These are phyloP conservation scores for Verasper variegatus DNA, from an alignment of 2,113 vertebrate genomes.

Conservation along the genomic window DNA sequence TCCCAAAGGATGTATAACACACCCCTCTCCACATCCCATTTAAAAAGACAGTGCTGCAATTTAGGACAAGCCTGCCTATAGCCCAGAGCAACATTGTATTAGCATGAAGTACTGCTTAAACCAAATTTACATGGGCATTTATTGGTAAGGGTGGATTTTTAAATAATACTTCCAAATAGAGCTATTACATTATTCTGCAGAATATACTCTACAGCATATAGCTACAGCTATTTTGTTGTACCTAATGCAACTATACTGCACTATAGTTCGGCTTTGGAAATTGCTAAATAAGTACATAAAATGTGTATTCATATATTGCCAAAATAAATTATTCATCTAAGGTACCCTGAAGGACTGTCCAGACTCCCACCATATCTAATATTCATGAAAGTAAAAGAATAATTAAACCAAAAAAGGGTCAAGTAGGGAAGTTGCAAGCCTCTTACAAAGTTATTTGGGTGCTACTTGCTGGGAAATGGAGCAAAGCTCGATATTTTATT, in stretches of 20 bases:
- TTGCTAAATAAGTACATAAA: not conserved
- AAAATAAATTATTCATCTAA: not conserved
- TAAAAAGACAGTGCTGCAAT: conserved; percentile 83
- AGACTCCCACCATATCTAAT: not conserved
- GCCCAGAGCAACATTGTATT: conserved; percentile 10
- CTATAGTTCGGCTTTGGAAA: not conserved
- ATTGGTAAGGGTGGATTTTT: not conserved
- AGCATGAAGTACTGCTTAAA: conserved; percentile 23
- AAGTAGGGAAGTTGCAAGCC: not conserved
- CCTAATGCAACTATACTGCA: too few relatives aligned
- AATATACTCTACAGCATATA: not conserved
- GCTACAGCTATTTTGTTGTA: not conserved
- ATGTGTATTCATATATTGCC: not conserved
- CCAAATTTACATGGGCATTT: not conserved
- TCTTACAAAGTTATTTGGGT: conserved; percentile 8
- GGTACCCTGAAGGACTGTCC: not conserved
- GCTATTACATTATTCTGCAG: not conserved
- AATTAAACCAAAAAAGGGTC: not conserved
- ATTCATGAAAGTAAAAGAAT: not conserved
- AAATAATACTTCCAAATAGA: not conserved
- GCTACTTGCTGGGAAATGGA: not conserved
- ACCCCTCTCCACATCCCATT: conserved; percentile 80
- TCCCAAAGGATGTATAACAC: conserved; percentile 82
- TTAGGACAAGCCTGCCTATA: conserved; percentile 26
- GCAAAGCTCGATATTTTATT: conserved; percentile 16